A percentile compares a stretch with the other conserved stretches of the same genome.
Evolutionary conservation across 2,113 vertebrate genomes (phyloP).

Genomic region (Vulpes vulpes): DNA sequence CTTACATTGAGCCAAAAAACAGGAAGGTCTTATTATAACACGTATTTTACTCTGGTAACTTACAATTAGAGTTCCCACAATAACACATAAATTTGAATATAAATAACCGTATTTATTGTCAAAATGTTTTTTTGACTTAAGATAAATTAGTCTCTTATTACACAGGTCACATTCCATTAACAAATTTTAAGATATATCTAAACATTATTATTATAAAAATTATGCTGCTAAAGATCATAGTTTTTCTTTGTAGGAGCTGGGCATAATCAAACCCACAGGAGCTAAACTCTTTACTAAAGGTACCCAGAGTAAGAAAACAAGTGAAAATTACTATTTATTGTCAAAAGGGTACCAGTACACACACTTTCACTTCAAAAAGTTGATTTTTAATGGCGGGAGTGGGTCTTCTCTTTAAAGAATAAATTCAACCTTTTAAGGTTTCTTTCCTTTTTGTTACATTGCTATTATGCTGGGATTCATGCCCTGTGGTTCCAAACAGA

Average conservation of each 20-base stretch:
- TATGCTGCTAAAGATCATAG: neutral
- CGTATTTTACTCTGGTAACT: slow-evolving; percentile 37
- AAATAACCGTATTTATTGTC: slow-evolving; percentile 54
- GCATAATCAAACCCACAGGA: neutral
- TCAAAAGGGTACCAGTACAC: neutral
- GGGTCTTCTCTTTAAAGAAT: neutral
- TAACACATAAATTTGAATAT: slow-evolving; percentile 60
- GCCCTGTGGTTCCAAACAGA: neutral
- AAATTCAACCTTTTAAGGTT: neutral
- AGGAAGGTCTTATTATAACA: neutral
- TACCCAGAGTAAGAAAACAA: neutral
- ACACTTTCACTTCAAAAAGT: neutral
- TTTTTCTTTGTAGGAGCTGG: neutral
- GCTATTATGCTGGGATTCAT: neutral
- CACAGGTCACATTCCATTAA: neutral
- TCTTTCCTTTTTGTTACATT: neutral
- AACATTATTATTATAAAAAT: neutral
- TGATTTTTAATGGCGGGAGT: neutral
- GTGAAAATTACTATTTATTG: neutral
- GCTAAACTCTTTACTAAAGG: neutral
- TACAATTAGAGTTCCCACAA: slow-evolving; percentile 58
- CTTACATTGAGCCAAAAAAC: neutral
- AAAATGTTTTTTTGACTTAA: slow-evolving; percentile 62
- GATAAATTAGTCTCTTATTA: slow-evolving; percentile 33
- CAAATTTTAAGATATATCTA: neutral